Percentiles rank a stretch among this genome's conserved stretches.
phyloP scores from a whole-genome alignment of 2,113 vertebrate species.

The Xiphophorus hellerii region DNA sequence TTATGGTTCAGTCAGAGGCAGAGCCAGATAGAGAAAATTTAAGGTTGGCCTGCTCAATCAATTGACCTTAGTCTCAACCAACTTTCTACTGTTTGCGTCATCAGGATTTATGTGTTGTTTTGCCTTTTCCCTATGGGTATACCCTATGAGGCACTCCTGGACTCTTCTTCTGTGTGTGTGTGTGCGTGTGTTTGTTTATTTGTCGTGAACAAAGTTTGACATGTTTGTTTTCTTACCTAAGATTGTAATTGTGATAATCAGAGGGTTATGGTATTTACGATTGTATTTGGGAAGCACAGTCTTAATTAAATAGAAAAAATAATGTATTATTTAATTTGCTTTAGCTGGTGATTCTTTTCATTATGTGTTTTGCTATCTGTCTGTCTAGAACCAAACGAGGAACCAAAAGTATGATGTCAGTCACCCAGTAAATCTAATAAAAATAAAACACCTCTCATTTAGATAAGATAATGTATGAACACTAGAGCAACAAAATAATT shows the following conservation, averaged over 20 bases:
- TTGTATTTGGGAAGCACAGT: no score
- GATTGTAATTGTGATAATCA: no score
- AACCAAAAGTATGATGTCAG: not conserved
- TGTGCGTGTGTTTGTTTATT: not conserved
- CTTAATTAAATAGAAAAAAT: no score
- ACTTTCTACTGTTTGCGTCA: not conserved
- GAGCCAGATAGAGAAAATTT: constrained; percentile 17
- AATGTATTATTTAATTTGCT: no score
- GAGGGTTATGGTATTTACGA: no score
- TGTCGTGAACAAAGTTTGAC: not conserved
- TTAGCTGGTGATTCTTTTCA: no score
- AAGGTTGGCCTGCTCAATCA: constrained; percentile 3
- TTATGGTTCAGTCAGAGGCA: constrained; percentile 28
- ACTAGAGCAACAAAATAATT: not conserved
- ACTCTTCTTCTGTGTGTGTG: not conserved
- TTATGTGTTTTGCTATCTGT: no score
- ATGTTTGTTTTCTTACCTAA: no score
- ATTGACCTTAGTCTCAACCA: constrained; percentile 12
- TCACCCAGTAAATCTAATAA: not conserved
- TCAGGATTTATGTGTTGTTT: not conserved
- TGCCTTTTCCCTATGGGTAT: not conserved
- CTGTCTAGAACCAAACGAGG: no score
- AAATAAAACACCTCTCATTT: not conserved
- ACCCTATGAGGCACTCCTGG: no score
- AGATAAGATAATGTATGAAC: not conserved